A percentile compares a stretch with the other conserved stretches of the same genome.
Conservation (phyloP, 2,113 vertebrate species). For the Eptesicus fuscus region DNA sequence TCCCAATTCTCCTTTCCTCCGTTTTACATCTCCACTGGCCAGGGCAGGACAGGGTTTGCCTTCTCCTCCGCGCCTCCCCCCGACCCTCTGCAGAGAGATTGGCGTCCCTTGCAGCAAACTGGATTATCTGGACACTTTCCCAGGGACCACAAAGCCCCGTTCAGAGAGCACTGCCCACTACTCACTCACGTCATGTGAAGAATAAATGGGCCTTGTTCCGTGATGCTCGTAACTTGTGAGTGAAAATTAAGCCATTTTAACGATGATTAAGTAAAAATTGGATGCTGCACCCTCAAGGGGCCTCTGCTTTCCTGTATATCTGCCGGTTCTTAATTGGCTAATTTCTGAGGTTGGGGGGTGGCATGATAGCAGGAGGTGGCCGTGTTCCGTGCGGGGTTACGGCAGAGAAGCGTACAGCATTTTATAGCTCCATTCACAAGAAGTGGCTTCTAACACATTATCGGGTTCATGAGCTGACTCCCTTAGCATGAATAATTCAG, state of each 20-base stretch:
- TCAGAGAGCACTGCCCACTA: background rate
- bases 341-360: background rate
- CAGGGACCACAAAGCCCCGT: background rate
- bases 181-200: constrained; percentile 27
- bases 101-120: too few species aligned
- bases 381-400: background rate
- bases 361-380: background rate
- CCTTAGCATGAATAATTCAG: constrained; percentile 73
- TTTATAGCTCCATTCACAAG: constrained; percentile 23
- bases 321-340: background rate
- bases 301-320: background rate
- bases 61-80: background rate
- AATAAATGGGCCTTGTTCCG: constrained; percentile 14
- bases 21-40: background rate
- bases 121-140: background rate
- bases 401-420: background rate
- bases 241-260: constrained; percentile 55
- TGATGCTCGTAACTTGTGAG: constrained; percentile 16
- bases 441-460: constrained; percentile 17
- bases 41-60: background rate
- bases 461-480: constrained; percentile 12
- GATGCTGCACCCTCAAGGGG: constrained; percentile 30
- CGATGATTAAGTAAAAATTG: constrained; percentile 57
- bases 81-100: background rate
- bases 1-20: background rate